phyloP scores from a whole-genome alignment of 2,113 vertebrate genomes.

The Odocoileus hemionus region DNA sequence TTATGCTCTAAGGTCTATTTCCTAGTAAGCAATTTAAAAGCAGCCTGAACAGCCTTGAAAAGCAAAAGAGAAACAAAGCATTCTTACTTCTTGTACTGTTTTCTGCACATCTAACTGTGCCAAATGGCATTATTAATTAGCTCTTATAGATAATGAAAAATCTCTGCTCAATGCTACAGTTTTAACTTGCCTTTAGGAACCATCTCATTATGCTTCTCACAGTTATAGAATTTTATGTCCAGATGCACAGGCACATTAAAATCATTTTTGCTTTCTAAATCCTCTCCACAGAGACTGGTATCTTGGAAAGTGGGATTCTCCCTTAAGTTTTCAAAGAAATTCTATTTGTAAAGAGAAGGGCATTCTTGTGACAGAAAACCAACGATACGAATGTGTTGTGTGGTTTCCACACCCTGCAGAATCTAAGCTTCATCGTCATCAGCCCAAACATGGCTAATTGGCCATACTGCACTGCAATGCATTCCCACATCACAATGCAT shows the following conservation, averaged over 20 bases:
- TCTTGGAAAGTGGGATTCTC: not conserved
- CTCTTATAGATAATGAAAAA: conserved; percentile 9
- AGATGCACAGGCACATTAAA: not conserved
- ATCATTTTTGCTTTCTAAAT: conserved; percentile 35
- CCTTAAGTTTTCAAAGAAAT: conserved; percentile 7
- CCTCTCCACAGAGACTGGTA: not conserved
- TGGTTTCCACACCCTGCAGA: not conserved
- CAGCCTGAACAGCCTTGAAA: not conserved
- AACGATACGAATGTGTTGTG: not conserved
- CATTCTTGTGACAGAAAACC: not conserved
- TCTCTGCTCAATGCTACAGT: not conserved
- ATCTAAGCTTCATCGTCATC: not conserved
- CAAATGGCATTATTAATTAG: conserved; percentile 45
- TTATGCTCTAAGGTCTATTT: not conserved
- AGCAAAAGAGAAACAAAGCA: not conserved
- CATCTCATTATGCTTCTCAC: conserved; percentile 15
- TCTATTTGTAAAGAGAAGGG: not conserved
- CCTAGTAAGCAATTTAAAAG: conserved; percentile 27
- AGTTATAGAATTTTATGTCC: not conserved
- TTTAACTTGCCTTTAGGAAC: conserved; percentile 21
- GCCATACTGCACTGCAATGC: not conserved
- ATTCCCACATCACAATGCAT: too few species aligned
- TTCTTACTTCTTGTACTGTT: not conserved
- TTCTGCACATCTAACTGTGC: not conserved
- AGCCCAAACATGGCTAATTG: not conserved